Conservation (phyloP, 2,113 vertebrate species). For the Copsychus sechellarum region DNA sequence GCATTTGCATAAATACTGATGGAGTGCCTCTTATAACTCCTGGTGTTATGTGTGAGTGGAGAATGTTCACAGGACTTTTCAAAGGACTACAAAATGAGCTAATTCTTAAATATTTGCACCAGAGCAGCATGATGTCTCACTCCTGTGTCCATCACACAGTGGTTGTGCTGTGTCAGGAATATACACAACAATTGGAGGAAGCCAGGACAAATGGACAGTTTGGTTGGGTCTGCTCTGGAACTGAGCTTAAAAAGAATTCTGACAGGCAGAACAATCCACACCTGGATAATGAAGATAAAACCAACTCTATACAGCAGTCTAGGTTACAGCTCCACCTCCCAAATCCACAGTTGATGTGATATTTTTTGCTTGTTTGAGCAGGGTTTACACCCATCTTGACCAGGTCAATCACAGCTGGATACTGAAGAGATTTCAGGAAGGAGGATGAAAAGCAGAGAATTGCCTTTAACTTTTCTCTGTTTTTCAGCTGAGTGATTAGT, state of each 20-base stretch:
- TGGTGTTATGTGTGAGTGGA: neutral
- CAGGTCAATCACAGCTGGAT: neutral
- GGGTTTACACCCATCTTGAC: neutral
- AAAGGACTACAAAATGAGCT: neutral
- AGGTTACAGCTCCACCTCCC: neutral
- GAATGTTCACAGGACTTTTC: neutral
- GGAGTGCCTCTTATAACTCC: neutral
- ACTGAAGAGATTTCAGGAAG: neutral
- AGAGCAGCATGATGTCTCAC: neutral
- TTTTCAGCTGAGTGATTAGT: neutral
- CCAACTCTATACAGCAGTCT: neutral
- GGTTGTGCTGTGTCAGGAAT: neutral
- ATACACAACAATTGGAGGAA: fast-evolving
- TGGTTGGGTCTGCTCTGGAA: neutral
- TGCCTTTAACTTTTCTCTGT: neutral
- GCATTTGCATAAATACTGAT: neutral
- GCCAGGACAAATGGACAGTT: neutral
- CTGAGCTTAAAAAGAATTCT: neutral
- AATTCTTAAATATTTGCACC: neutral
- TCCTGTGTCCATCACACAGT: neutral
- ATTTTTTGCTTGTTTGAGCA: neutral
- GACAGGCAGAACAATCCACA: neutral
- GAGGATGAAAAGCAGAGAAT: neutral
- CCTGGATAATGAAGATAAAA: neutral
- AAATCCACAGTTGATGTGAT: neutral